Evolutionary conservation across 2,113 vertebrate species (phyloP).

Genomic region (Globicephala melas): DNA sequence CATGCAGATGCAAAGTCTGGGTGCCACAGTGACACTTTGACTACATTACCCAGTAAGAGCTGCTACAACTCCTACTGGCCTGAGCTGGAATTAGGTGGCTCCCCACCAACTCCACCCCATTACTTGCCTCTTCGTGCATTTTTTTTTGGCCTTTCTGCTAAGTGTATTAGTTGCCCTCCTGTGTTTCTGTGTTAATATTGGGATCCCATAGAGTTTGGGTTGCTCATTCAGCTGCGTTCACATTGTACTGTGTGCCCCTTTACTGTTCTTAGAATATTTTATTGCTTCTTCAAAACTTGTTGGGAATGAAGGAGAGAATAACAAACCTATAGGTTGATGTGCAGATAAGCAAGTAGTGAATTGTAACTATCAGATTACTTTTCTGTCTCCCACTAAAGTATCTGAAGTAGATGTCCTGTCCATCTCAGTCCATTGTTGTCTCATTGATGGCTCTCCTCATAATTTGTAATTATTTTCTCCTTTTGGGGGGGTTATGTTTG

Average conservation of each 20-base stretch:
- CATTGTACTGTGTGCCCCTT: neutral
- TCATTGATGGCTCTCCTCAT: neutral
- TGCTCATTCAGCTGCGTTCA: neutral
- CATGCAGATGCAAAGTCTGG: neutral
- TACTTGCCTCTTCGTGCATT: neutral
- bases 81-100: neutral
- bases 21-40: neutral
- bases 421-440: neutral
- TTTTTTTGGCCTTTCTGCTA: neutral
- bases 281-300: neutral
- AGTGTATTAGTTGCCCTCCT: neutral
- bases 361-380: neutral
- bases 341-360: neutral
- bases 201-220: neutral
- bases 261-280: neutral
- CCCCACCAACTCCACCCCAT: neutral
- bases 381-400: neutral
- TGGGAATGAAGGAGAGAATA: neutral
- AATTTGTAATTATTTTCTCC: neutral
- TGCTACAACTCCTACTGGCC: neutral
- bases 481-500: neutral
- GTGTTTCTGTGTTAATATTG: neutral
- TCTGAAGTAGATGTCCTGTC: neutral
- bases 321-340: neutral
- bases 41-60: neutral